Base-by-base conservation (phyloP, 1,140 invertebrate species). In the Drosophila burlai region DNA sequence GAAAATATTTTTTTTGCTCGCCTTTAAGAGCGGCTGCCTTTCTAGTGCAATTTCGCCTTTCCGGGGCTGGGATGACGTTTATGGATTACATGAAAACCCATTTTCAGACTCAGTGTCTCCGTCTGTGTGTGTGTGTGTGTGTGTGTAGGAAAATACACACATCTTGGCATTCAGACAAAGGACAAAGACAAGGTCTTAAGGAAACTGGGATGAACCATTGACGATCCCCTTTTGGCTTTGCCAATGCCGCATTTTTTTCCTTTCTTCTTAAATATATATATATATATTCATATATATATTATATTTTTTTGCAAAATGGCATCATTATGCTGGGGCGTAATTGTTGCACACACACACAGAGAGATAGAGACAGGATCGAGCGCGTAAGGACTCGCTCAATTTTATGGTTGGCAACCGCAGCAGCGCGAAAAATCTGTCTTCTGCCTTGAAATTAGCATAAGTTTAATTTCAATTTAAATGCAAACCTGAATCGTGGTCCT, bases 31-130 rank as follows among this genome's bases (percentile, higher is more conserved):
- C 77, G 49, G 55, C 45, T 83, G 72, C 80, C 60, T 77, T 83
- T 87, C 62, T 73, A 45, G 65, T 60, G 66, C 66, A 80, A 60
- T 86, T 84, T 81, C 65, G 59, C 54, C 47, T 52, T 64, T 29
- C 34, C 43, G 54, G 54, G 72, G 42, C 67, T 69, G 76, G 90
- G 80, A 73, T 91, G 84, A 90, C 90, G 90, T 91, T 92, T 91
- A 92, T 91, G 77, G 90, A 92, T 91, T 91, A 92, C 90, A 92
- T 49, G 85, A 86, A 85, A 86, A 81, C 72, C 79, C 82, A 83
- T 83, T 89, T 83, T 57, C 63, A 10, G 9, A 36, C 49, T 52
- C 11, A 3, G 11, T 47, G 7, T 26, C 7, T 31, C 29, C 4
- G 0, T 26, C 26, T 26, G 10, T 24, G 10, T 16, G 2, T 62